Evolutionary conservation across 1,140 invertebrate genomes (phyloP).

Genomic region (Harlomillsia oculata): DNA sequence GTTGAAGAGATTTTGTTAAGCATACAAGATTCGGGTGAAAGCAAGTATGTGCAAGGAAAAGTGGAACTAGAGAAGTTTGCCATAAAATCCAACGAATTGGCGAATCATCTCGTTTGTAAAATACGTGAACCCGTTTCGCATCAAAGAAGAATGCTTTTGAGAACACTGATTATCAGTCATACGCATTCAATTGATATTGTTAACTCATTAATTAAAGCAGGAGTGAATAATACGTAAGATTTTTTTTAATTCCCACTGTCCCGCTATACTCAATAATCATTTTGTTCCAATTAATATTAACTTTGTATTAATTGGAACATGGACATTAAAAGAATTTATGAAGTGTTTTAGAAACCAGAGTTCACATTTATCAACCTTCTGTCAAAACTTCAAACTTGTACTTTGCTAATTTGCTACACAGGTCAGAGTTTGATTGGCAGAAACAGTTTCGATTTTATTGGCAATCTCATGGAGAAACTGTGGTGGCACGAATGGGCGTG

Average conservation of each 20-base stretch:
- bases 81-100: too few relatives aligned
- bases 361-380: not conserved
- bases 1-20: conserved; percentile 63
- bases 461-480: conserved; percentile 64
- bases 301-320: too few relatives aligned
- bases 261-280: too few relatives aligned
- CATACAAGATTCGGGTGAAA: too few relatives aligned
- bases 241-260: not conserved
- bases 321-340: not conserved
- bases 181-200: conserved; percentile 78
- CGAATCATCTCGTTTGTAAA: too few relatives aligned
- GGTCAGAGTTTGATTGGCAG: conserved; percentile 73
- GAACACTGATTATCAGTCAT: conserved; percentile 75
- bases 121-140: too few relatives aligned
- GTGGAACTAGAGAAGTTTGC: too few relatives aligned
- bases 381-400: not conserved
- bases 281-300: too few relatives aligned
- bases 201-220: conserved; percentile 56
- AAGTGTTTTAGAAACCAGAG: not conserved
- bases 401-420: conserved; percentile 38
- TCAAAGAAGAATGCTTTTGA: too few relatives aligned
- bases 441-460: conserved; percentile 88
- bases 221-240: conserved; percentile 50
- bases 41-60: conserved; percentile 58
- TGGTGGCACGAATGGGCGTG: conserved; percentile 65